phyloP scores from a whole-genome alignment of 2,113 vertebrate genomes.

The Elgaria multicarinata region DNA sequence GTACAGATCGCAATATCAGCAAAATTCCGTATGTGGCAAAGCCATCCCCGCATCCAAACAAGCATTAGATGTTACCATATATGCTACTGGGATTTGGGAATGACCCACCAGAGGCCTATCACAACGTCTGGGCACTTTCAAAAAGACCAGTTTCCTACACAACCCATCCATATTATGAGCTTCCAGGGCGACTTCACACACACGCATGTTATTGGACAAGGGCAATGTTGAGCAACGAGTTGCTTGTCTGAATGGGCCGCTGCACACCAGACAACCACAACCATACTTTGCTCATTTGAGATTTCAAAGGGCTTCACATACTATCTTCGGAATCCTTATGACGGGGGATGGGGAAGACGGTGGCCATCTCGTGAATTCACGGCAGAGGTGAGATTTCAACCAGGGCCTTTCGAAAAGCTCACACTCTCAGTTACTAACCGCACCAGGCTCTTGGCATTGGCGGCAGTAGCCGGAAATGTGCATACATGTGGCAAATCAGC shows the following conservation, averaged over 20 bases:
- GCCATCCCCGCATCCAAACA: neutral
- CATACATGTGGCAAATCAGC: neutral
- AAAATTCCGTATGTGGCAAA: neutral
- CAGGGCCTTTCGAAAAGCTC: neutral
- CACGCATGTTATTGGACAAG: neutral
- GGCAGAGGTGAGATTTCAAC: neutral
- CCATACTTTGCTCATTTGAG: neutral
- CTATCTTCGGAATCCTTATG: neutral
- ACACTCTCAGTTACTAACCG: neutral
- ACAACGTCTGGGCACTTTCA: slow-evolving; percentile 6
- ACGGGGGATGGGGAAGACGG: neutral
- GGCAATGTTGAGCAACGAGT: neutral
- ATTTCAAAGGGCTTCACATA: neutral
- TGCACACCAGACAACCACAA: neutral
- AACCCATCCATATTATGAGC: fast-evolving
- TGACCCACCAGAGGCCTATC: neutral
- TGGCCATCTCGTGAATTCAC: too few species aligned
- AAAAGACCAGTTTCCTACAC: fast-evolving
- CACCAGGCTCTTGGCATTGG: too few species aligned
- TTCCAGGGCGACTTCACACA: too few species aligned
- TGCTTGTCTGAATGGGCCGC: neutral
- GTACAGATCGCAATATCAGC: neutral
- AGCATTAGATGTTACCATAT: neutral
- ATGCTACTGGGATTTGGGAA: neutral
- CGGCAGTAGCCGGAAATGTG: too few species aligned